Evolutionary conservation across 2,888 invertebrate genomes (phyloP).

Genomic region (Gibbula magus): DNA sequence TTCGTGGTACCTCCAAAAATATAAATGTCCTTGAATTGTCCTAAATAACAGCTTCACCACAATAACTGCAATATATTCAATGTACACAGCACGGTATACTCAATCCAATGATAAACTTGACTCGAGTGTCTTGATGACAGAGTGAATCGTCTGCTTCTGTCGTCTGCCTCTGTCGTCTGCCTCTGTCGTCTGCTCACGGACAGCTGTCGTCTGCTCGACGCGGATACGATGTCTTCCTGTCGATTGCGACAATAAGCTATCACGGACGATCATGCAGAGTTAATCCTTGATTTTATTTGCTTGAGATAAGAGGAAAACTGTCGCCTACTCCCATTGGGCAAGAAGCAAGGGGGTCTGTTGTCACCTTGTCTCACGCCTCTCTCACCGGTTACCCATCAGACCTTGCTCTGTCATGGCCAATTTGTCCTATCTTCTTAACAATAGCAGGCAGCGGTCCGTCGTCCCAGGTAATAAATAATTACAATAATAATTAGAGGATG

Average conservation of each 20-base stretch:
- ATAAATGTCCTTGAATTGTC: too few species aligned
- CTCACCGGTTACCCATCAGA: neutral
- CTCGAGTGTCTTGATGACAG: too few species aligned
- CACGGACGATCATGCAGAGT: neutral
- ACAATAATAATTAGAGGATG: constrained; percentile 13
- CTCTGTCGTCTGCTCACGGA: neutral
- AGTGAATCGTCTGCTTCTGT: neutral
- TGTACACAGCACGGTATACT: too few species aligned
- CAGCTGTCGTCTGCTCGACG: constrained; percentile 1
- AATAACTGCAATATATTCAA: too few species aligned
- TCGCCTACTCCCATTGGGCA: neutral
- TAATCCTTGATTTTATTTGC: constrained; percentile 15
- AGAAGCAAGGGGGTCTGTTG: neutral
- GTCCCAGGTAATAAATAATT: constrained; percentile 13
- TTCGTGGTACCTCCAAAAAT: too few species aligned
- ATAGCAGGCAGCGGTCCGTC: neutral
- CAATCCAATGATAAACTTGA: too few species aligned
- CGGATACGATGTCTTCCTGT: constrained; percentile 10
- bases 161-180: neutral
- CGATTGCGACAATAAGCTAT: constrained; percentile 6
- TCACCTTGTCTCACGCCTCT: neutral
- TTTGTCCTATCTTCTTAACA: neutral
- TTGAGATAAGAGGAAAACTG: neutral
- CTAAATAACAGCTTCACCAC: too few species aligned
- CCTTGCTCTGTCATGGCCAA: neutral